These are phyloP conservation scores for Hoplias malabaricus DNA, from an alignment of 2,113 vertebrate genomes.

Conservation along the genomic window DNA sequence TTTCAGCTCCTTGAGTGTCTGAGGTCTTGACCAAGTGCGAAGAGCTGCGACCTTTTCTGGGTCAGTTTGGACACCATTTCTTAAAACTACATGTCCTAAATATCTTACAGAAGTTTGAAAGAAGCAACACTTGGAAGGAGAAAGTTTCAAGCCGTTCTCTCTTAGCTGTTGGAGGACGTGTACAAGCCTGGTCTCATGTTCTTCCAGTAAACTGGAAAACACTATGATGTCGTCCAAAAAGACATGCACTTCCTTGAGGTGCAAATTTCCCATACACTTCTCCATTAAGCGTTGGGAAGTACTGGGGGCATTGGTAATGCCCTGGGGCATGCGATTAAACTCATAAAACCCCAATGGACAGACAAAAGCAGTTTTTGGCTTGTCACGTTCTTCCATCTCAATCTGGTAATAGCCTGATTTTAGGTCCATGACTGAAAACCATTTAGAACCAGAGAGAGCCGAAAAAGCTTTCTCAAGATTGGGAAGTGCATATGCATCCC, in stretches of 20 bases:
- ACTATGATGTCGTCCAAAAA: too few species aligned
- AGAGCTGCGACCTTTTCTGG: neutral
- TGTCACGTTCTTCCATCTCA: too few species aligned
- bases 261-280: too few species aligned
- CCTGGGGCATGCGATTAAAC: slow-evolving; percentile 10
- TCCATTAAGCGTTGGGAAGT: too few species aligned
- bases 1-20: neutral
- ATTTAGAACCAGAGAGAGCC: neutral
- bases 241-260: too few species aligned
- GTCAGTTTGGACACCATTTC: too few species aligned
- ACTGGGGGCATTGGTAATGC: too few species aligned
- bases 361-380: neutral
- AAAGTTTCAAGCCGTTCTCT: slow-evolving; percentile 20
- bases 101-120: slow-evolving; percentile 34
- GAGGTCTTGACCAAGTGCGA: neutral
- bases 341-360: neutral
- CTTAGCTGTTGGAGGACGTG: slow-evolving; percentile 3
- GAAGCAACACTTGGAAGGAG: slow-evolving; percentile 19
- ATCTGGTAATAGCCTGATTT: slow-evolving; percentile 7
- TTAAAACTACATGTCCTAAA: too few species aligned
- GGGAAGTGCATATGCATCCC: too few species aligned
- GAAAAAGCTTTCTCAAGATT: slow-evolving; percentile 30
- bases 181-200: slow-evolving; percentile 30
- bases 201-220: slow-evolving; percentile 13
- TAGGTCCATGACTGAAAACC: slow-evolving; percentile 28